A percentile compares a stretch with the other conserved stretches of the same genome.
Evolutionary conservation across 2,797 vertebrate species (phyloP).

Genomic region (Lutjanus argentimaculatus): DNA sequence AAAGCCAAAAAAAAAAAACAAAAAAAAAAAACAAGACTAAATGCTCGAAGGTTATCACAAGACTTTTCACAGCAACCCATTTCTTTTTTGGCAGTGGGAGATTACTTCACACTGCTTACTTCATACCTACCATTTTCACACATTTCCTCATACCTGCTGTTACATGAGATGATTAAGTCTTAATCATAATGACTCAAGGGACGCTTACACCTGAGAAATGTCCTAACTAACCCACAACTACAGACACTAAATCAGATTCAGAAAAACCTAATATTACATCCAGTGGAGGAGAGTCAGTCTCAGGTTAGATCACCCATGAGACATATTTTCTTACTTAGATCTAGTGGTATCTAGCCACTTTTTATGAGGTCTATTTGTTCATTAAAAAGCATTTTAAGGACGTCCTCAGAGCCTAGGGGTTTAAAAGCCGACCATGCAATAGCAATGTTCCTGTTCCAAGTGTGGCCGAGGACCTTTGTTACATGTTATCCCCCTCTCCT

Average conservation of each 20-base stretch:
- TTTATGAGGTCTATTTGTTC: constrained; percentile 10
- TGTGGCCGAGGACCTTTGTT: constrained; percentile 9
- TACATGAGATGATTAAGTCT: neutral
- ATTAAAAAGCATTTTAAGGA: constrained; percentile 21
- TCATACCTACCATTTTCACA: neutral
- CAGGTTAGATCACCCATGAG: neutral
- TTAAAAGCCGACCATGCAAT: constrained; percentile 17
- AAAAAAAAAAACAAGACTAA: neutral
- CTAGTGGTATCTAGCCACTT: neutral
- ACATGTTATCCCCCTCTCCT: neutral
- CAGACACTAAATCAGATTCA: constrained; percentile 22
- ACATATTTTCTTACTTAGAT: constrained; percentile 6
- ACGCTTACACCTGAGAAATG: neutral
- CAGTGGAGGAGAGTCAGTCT: constrained; percentile 4
- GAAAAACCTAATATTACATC: neutral
- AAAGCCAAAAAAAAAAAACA: too few species aligned
- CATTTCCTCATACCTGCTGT: constrained; percentile 10
- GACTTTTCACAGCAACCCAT: neutral
- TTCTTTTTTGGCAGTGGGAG: too few species aligned
- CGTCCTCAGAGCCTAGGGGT: neutral
- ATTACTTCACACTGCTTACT: neutral
- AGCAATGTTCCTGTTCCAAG: constrained; percentile 18
- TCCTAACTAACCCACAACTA: neutral
- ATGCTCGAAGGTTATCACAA: neutral
- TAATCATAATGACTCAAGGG: neutral